Conservation (phyloP, 2,113 vertebrate genomes). For the Mystacornis crossleyi region DNA sequence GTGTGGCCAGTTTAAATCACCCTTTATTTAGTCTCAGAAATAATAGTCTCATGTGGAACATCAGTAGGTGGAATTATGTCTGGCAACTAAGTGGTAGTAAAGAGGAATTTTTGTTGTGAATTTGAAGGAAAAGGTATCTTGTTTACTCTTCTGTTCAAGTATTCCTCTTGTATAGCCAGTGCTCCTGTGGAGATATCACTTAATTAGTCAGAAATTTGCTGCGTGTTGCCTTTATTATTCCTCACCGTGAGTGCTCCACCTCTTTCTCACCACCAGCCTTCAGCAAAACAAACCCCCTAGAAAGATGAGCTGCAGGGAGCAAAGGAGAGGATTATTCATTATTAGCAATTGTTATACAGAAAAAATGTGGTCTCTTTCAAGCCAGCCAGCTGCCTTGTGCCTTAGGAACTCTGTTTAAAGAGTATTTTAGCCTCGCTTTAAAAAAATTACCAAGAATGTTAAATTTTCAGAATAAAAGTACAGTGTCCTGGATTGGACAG, state of each 20-base stretch:
- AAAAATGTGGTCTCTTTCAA: not conserved
- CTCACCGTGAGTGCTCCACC: not conserved
- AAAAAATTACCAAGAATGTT: not conserved
- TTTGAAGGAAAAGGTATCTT: not conserved
- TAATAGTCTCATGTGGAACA: not conserved
- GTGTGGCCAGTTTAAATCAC: not conserved
- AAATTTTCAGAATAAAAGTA: not conserved
- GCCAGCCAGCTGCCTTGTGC: not conserved
- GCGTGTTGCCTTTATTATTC: constrained; percentile 49
- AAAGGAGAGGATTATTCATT: constrained; percentile 37
- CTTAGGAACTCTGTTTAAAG: not conserved
- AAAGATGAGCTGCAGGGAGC: constrained; percentile 30
- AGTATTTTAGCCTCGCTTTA: not conserved
- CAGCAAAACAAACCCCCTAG: constrained; percentile 46
- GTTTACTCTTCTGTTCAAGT: not conserved
- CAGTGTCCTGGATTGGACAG: too few relatives aligned
- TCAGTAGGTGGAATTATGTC: not conserved
- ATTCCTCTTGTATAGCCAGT: not conserved
- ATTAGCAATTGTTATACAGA: constrained; percentile 16
- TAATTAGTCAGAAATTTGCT: constrained; percentile 65
- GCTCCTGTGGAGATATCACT: constrained; percentile 22
- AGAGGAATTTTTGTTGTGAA: not conserved
- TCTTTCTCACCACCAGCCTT: constrained; percentile 35
- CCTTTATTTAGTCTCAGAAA: not conserved
- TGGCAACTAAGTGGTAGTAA: not conserved